A percentile compares a stretch with the other conserved stretches of the same genome.
Conservation (phyloP, 2,888 invertebrate species). For the Oligia strigilis region DNA sequence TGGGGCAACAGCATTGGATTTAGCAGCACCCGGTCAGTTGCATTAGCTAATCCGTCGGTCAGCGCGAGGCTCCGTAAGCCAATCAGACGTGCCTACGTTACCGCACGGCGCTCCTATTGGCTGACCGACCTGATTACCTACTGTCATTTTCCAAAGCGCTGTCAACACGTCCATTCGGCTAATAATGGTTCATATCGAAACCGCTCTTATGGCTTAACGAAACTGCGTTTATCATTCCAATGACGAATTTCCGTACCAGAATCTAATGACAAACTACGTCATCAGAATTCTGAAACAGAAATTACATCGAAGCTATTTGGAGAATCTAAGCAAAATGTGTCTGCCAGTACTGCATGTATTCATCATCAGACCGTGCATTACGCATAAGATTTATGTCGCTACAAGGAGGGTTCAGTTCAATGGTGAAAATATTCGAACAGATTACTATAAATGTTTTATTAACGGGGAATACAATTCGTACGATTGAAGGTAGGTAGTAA, state of each 20-base stretch:
- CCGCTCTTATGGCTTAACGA: background rate
- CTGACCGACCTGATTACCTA: conserved; percentile 35
- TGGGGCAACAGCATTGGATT: conserved; percentile 41
- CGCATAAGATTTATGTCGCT: background rate
- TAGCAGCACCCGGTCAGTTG: conserved; percentile 30
- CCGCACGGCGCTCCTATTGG: conserved; percentile 31
- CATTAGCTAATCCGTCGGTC: conserved; percentile 54
- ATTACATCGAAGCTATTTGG: background rate
- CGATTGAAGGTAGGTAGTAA: background rate
- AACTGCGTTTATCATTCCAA: conserved; percentile 12
- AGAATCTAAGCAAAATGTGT: background rate
- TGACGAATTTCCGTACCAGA: background rate
- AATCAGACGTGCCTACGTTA: conserved; percentile 46
- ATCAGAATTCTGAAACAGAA: background rate
- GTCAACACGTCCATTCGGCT: conserved; percentile 34
- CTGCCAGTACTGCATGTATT: background rate
- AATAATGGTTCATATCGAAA: conserved; percentile 5
- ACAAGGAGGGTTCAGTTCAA: background rate
- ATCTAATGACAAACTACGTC: background rate
- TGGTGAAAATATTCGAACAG: background rate
- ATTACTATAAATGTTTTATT: background rate
- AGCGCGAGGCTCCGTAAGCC: conserved; percentile 40
- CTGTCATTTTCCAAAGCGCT: conserved; percentile 37
- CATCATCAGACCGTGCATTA: background rate
- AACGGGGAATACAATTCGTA: background rate